A percentile compares a stretch with the other conserved stretches of the same genome.
Conservation (phyloP, 1,140 invertebrate genomes). For the Lerema accius region DNA sequence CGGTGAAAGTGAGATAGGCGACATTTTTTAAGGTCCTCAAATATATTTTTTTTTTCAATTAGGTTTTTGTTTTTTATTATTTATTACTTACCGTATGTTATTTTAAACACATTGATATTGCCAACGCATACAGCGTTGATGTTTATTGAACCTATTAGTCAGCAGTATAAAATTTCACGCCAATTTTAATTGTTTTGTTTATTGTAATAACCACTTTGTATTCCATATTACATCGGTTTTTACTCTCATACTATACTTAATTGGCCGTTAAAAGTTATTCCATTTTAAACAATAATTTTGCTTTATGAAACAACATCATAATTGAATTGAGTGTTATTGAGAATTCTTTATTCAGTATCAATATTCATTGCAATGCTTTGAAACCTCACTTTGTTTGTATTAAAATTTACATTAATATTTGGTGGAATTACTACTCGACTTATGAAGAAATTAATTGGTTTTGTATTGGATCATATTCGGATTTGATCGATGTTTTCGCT, state of each 20-base stretch:
- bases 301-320: not conserved
- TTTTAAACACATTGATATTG: too few relatives aligned
- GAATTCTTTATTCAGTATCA: not conserved
- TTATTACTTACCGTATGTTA: too few relatives aligned
- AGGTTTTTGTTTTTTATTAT: too few relatives aligned
- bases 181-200: not conserved
- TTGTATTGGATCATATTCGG: not conserved
- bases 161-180: not conserved
- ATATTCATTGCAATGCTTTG: not conserved
- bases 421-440: not conserved
- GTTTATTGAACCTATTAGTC: too few relatives aligned
- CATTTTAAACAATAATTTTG: not conserved
- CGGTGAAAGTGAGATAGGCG: too few relatives aligned
- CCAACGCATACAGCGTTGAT: too few relatives aligned
- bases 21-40: too few relatives aligned
- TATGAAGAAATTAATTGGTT: not conserved
- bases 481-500: too few relatives aligned
- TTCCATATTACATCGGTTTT: not conserved
- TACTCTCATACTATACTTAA: not conserved
- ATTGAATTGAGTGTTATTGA: not conserved
- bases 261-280: not conserved
- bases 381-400: not conserved
- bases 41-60: too few relatives aligned
- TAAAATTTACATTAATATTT: not conserved
- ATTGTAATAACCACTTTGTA: not conserved